phyloP scores from a whole-genome alignment of 2,113 vertebrate species.

The Microtus pennsylvanicus region DNA sequence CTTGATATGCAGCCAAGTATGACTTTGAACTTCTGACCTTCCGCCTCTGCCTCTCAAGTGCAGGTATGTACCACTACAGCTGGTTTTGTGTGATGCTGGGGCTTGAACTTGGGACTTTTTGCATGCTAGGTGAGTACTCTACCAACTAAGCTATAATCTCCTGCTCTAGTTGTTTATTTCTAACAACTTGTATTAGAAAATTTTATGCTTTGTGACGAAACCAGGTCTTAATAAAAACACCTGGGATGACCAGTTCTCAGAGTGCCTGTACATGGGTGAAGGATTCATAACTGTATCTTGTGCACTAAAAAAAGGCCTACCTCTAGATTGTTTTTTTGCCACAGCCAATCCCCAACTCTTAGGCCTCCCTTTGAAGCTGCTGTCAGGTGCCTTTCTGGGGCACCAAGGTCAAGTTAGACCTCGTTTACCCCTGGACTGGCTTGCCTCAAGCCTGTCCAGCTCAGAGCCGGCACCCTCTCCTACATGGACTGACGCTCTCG shows the following conservation, averaged over 20 bases:
- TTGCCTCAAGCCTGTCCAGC: neutral
- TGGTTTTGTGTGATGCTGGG: neutral
- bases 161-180: neutral
- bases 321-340: neutral
- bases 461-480: neutral
- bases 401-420: neutral
- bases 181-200: neutral
- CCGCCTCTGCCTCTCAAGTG: neutral
- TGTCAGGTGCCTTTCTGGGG: neutral
- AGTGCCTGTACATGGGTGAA: neutral
- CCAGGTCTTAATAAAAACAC: neutral
- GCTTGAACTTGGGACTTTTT: neutral
- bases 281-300: neutral
- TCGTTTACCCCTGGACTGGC: neutral
- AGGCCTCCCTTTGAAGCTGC: neutral
- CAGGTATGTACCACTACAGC: neutral
- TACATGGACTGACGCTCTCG: neutral
- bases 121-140: neutral
- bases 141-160: neutral
- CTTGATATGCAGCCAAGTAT: neutral
- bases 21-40: neutral
- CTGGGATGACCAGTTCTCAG: neutral
- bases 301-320: neutral
- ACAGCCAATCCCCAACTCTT: neutral
- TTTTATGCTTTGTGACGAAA: constrained; percentile 30